A percentile compares a stretch with the other conserved stretches of the same genome.
Conservation (phyloP, 2,113 vertebrate genomes). For the Calidris pygmaea region DNA sequence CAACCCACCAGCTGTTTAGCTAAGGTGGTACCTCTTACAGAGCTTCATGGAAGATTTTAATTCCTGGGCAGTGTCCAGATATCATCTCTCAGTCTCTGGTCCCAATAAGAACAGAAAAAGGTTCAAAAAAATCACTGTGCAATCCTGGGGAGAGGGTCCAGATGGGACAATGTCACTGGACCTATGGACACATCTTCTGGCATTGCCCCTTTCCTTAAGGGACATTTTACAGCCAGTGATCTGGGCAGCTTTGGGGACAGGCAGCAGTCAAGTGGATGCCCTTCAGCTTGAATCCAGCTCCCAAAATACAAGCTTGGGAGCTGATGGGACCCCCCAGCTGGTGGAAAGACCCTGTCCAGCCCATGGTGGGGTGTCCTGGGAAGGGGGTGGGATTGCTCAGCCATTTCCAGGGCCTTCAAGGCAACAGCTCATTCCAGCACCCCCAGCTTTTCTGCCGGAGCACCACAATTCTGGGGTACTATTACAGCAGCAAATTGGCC, state of each 20-base stretch:
- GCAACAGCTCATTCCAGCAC: conserved; percentile 30
- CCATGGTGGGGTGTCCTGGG: neutral
- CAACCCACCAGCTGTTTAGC: no score
- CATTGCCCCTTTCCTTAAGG: fast-evolving
- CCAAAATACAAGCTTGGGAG: neutral
- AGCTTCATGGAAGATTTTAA: neutral
- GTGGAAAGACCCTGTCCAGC: neutral
- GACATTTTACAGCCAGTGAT: fast-evolving
- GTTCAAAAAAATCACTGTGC: fast-evolving
- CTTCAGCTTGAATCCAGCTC: neutral
- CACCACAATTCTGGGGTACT: conserved; percentile 69
- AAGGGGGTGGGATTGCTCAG: neutral
- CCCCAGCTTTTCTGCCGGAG: conserved; percentile 35
- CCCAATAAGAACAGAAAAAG: neutral
- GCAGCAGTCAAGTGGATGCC: neutral
- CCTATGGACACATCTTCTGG: neutral
- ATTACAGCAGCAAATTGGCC: conserved; percentile 81
- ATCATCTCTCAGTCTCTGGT: neutral
- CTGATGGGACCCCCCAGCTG: neutral
- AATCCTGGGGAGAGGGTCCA: neutral
- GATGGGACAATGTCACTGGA: neutral
- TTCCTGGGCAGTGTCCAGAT: neutral
- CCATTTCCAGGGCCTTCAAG: neutral
- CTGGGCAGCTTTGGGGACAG: fast-evolving
- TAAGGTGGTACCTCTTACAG: neutral